Percentiles rank a stretch among this genome's conserved stretches.
Conservation (phyloP, 2,888 invertebrate species). For the Chrysolina americana region DNA sequence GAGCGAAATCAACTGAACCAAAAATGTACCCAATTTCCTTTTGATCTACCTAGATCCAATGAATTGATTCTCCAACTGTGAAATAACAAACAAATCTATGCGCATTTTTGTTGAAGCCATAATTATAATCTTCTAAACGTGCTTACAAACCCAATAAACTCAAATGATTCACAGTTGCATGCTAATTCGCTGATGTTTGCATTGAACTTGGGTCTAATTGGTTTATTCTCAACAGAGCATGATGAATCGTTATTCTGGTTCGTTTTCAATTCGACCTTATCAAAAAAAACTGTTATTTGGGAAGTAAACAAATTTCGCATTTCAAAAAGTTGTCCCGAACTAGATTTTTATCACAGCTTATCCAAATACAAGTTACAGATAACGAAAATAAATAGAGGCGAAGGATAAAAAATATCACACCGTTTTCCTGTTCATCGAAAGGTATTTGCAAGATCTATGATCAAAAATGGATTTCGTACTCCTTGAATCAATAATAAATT, state of each 20-base stretch:
- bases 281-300: neutral
- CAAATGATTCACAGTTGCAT: neutral
- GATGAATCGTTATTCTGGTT: neutral
- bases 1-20: too few species aligned
- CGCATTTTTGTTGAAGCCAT: constrained; percentile 3
- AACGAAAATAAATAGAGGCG: too few species aligned
- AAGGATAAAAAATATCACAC: too few species aligned
- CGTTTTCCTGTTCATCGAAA: too few species aligned
- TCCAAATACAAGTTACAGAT: too few species aligned
- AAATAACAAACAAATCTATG: neutral
- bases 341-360: neutral
- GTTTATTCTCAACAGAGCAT: constrained; percentile 4
- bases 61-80: neutral
- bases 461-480: too few species aligned
- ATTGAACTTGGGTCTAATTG: constrained; percentile 18
- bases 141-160: constrained; percentile 9
- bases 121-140: constrained; percentile 5
- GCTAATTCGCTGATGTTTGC: constrained; percentile 2
- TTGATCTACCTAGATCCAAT: too few species aligned
- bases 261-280: neutral
- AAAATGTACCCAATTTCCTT: too few species aligned
- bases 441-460: too few species aligned
- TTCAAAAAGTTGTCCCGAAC: neutral
- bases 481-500: too few species aligned
- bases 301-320: neutral